Percentiles rank a stretch among this genome's conserved stretches.
Conservation (phyloP, 2,113 vertebrate genomes). For the Willisornis vidua region DNA sequence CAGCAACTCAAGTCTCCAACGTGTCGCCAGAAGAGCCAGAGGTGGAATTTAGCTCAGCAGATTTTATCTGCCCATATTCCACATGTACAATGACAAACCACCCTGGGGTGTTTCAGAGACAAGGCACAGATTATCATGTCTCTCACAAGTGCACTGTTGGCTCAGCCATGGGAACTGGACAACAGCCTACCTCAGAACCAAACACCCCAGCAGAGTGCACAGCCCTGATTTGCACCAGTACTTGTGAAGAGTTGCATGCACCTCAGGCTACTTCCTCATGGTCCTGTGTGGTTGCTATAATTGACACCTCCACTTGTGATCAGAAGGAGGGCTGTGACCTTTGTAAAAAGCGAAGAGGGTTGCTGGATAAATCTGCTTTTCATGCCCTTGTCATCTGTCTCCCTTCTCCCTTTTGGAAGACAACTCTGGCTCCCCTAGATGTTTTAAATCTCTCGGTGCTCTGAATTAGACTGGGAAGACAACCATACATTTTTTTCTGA, state of each 20-base stretch:
- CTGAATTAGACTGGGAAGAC: neutral
- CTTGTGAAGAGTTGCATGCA: neutral
- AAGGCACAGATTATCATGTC: neutral
- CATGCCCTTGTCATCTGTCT: neutral
- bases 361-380: neutral
- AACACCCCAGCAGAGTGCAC: neutral
- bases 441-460: neutral
- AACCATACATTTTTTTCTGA: neutral
- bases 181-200: neutral
- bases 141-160: neutral
- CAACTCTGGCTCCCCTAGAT: neutral
- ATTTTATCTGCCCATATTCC: neutral
- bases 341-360: neutral
- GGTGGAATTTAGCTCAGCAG: neutral
- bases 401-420: neutral
- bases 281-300: neutral
- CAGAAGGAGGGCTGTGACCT: neutral
- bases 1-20: neutral
- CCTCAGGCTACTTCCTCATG: accelerated
- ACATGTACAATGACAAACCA: neutral
- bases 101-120: neutral
- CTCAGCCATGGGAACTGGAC: neutral
- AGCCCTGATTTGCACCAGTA: neutral
- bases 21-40: neutral
- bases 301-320: neutral